Evolutionary conservation across 2,888 invertebrate genomes (phyloP), one percentile per base, ranked within the genome.

Genomic region (Drosophila tanythrix): DNA sequence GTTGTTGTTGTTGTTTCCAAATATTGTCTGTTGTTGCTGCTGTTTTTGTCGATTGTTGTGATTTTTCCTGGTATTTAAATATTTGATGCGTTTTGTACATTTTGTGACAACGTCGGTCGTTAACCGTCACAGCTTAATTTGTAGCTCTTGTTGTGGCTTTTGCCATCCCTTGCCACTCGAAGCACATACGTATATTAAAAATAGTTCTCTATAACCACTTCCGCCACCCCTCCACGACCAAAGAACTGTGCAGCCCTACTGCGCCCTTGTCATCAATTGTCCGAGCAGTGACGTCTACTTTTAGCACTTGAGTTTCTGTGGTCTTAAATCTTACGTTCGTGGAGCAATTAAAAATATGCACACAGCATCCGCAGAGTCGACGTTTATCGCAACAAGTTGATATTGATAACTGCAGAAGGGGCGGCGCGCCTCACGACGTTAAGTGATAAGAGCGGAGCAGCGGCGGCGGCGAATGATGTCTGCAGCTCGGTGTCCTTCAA

Each of bases 41-140:
- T 74, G 66, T 50, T 66, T 51, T 58, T 66, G 64, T 35, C 62
- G 65, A 59, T 68, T 61, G 61, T 61, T 61, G 62, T 63, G 58
- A 40, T 21, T n/a, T 57, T 57, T 18, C 58, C 66, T 70, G 70
- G 70, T 64, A 58, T 71, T 57, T 77, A 51, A 84, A 87, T 89
- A 76, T 79, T 87, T 84, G 31, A 84, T 89, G 82, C 72, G 84
- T 84, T 89, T 78, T 84, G 65, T 76, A 87, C 89, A 85, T 89
- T 87, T 87, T 83, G 56, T 71, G 76, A 64, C 70, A 55, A 48
- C 61, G 65, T 25, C 50, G 53, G 38, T 52, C 38, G 60, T 27
- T 62, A 59, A 36, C 51, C 51, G 58, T 38, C 63, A 29, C 66
- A 31, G 13, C 59, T 60, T 63, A 71, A 61, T 59, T 75, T 79